These are phyloP conservation scores for Clarias laeviceps DNA, from an alignment of 2,797 vertebrate genomes.

Conservation along the genomic window DNA sequence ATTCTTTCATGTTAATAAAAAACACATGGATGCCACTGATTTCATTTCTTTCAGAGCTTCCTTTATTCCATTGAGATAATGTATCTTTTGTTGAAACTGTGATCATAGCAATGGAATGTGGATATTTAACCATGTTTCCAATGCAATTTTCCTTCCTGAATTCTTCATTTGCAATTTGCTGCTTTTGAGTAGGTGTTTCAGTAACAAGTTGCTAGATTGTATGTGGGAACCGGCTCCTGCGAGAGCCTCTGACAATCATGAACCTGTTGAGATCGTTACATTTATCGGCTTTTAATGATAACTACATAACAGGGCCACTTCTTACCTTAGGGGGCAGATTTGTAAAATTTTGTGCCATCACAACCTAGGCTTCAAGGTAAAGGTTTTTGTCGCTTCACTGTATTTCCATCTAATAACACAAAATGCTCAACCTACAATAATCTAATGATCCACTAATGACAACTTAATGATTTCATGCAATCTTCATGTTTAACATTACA, in stretches of 20 bases:
- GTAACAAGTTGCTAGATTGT: constrained; percentile 15
- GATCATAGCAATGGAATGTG: constrained; percentile 59
- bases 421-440: background rate
- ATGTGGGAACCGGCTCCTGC: background rate
- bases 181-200: constrained; percentile 41
- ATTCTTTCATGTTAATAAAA: constrained; percentile 63
- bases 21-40: constrained; percentile 70
- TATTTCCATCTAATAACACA: background rate
- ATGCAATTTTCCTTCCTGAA: constrained; percentile 37
- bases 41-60: constrained; percentile 61
- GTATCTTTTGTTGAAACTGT: constrained; percentile 64
- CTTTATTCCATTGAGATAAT: constrained; percentile 65
- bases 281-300: background rate
- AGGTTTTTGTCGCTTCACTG: background rate
- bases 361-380: background rate
- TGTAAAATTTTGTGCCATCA: background rate
- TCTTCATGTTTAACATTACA: background rate
- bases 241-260: background rate
- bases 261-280: background rate
- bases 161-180: constrained; percentile 40
- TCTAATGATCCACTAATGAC: background rate
- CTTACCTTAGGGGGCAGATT: background rate
- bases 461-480: background rate
- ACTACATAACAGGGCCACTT: background rate
- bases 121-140: constrained; percentile 58